Conservation (phyloP, 2,797 vertebrate genomes). For the Miichthys miiuy region DNA sequence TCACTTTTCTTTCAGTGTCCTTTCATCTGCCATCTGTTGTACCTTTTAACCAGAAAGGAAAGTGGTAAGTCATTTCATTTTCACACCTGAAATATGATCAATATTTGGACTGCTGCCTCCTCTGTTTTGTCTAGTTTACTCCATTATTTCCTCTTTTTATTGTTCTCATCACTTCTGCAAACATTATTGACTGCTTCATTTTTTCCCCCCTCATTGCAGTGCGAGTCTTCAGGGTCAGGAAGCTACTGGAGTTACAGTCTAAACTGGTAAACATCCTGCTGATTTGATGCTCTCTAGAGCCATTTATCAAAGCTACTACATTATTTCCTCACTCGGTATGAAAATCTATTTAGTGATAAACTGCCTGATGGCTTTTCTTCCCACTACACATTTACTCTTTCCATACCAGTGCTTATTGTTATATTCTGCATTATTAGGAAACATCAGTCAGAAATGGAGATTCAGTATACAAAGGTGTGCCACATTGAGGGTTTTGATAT, state of each 20-base stretch:
- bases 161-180: not conserved
- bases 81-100: constrained; percentile 1
- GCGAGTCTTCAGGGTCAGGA: constrained; percentile 91
- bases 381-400: not conserved
- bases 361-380: not conserved
- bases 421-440: constrained; percentile 13
- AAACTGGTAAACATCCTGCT: constrained; percentile 88
- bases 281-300: constrained; percentile 6
- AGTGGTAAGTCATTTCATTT: constrained; percentile 86
- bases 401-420: constrained; percentile 2
- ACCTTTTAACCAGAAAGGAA: constrained; percentile 92
- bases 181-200: constrained; percentile 11
- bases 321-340: not conserved
- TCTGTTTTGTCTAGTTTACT: not conserved
- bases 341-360: constrained; percentile 6
- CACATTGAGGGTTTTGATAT: constrained; percentile 4
- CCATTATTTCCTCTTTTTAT: not conserved
- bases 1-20: constrained; percentile 87
- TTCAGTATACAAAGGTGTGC: not conserved
- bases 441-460: not conserved
- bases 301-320: constrained; percentile 18
- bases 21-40: constrained; percentile 92
- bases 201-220: constrained; percentile 80
- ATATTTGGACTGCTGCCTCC: not conserved
- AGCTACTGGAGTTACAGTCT: constrained; percentile 90